Conservation (phyloP, 2,113 vertebrate genomes). For the Percopsis transmontana region DNA sequence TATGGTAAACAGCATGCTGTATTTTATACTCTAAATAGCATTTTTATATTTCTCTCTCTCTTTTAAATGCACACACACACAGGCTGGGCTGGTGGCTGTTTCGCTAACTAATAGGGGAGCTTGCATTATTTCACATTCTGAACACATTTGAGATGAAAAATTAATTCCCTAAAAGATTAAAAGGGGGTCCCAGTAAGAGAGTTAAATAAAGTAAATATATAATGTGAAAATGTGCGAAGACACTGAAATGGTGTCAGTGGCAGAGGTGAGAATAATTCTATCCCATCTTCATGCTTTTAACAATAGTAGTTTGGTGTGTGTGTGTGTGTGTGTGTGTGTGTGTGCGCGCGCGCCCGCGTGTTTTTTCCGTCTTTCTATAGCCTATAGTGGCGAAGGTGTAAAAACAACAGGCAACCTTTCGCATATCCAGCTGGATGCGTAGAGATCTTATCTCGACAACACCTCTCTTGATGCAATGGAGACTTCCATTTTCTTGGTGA, state of each 20-base stretch:
- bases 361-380: neutral
- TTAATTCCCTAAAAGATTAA: slow-evolving; percentile 53
- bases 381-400: slow-evolving; percentile 60
- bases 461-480: slow-evolving; percentile 59
- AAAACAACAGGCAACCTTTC: slow-evolving; percentile 66
- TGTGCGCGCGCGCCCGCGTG: slow-evolving; percentile 39
- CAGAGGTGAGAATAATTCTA: slow-evolving; percentile 67
- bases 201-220: slow-evolving; percentile 73
- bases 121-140: slow-evolving; percentile 25
- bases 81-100: slow-evolving; percentile 1
- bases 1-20: no score
- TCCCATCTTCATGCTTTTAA: slow-evolving; percentile 74
- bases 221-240: slow-evolving; percentile 71
- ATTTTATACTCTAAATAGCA: no score
- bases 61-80: slow-evolving; percentile 6
- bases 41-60: no score
- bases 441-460: slow-evolving; percentile 67
- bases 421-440: slow-evolving; percentile 59
- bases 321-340: slow-evolving; percentile 18
- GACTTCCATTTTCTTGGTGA: neutral
- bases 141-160: slow-evolving; percentile 71
- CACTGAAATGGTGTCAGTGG: slow-evolving; percentile 69
- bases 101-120: slow-evolving; percentile 17
- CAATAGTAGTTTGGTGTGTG: slow-evolving; percentile 34
- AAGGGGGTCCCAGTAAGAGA: slow-evolving; percentile 46